These are phyloP conservation scores for Archilochus colubris DNA, from an alignment of 2,113 vertebrate genomes.

Conservation along the genomic window DNA sequence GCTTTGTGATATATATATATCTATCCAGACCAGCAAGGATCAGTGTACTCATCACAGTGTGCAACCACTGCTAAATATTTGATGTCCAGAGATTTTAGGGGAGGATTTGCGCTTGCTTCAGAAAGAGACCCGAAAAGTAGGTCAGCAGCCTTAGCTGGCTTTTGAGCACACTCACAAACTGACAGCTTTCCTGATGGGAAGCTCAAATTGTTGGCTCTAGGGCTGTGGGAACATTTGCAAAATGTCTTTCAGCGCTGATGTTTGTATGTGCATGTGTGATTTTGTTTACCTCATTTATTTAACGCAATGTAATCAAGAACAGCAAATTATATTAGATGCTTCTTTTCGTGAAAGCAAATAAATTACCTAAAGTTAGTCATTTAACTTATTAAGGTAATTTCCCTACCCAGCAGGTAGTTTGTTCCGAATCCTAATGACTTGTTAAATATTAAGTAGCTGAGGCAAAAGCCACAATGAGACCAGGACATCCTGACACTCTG, in stretches of 20 bases:
- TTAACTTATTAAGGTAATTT: slow-evolving; percentile 64
- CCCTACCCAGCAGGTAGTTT: slow-evolving; percentile 52
- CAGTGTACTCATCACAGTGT: not conserved
- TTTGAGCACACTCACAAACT: not conserved
- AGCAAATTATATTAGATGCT: slow-evolving; percentile 41
- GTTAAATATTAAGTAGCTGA: slow-evolving; percentile 42
- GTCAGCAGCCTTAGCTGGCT: slow-evolving; percentile 42
- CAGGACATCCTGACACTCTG: not conserved
- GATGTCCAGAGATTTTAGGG: slow-evolving; percentile 19
- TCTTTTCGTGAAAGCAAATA: slow-evolving; percentile 41
- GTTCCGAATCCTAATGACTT: slow-evolving; percentile 28
- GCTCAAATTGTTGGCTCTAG: not conserved
- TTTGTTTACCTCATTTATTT: slow-evolving; percentile 54
- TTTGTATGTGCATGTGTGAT: not conserved
- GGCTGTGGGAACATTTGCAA: slow-evolving; percentile 11
- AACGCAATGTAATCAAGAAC: not conserved
- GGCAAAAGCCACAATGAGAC: not conserved
- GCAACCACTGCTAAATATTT: slow-evolving; percentile 49
- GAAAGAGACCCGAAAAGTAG: slow-evolving; percentile 27
- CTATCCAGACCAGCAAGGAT: not conserved
- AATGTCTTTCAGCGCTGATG: slow-evolving; percentile 9
- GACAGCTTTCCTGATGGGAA: not conserved
- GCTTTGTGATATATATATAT: too few relatives aligned
- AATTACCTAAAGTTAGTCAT: slow-evolving; percentile 41
- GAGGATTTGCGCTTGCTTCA: not conserved